Evolutionary conservation across 2,113 vertebrate species (phyloP).

Genomic region (Psilopsiagon aymara): DNA sequence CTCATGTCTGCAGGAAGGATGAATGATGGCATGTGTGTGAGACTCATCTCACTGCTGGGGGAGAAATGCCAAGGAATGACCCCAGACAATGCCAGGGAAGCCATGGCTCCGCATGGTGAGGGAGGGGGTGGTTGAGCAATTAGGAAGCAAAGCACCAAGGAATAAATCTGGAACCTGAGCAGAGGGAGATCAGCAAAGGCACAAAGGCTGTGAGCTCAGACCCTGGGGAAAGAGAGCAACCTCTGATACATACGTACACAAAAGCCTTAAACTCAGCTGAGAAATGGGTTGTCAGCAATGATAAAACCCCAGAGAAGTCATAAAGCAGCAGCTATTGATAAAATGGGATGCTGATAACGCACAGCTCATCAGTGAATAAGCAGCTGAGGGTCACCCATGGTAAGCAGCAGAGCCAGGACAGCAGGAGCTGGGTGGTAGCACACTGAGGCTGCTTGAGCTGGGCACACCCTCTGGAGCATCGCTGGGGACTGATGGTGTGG

Average conservation of each 20-base stretch:
- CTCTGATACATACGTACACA: constrained; percentile 9
- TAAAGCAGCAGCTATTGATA: constrained; percentile 49
- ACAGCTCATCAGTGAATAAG: rapidly evolving
- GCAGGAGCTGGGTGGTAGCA: not conserved
- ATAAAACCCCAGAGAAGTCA: constrained; percentile 45
- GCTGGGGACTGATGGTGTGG: rapidly evolving
- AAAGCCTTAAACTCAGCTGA: constrained; percentile 56
- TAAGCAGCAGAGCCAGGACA: not conserved
- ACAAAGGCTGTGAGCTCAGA: not conserved
- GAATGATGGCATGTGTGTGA: not conserved
- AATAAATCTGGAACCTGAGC: not conserved
- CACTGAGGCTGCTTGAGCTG: rapidly evolving
- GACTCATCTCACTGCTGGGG: not conserved
- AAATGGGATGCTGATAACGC: not conserved
- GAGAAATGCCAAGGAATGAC: not conserved
- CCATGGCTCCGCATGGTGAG: not conserved
- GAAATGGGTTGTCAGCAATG: constrained; percentile 1
- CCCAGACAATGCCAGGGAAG: not conserved
- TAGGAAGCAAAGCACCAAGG: not conserved
- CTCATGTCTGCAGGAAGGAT: not conserved
- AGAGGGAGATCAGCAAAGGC: not conserved
- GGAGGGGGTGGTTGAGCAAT: not conserved
- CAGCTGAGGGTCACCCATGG: rapidly evolving
- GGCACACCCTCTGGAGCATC: not conserved
- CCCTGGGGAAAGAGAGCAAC: not conserved